Evolutionary conservation across 2,113 vertebrate genomes (phyloP).

Genomic region (Helogale parvula): DNA sequence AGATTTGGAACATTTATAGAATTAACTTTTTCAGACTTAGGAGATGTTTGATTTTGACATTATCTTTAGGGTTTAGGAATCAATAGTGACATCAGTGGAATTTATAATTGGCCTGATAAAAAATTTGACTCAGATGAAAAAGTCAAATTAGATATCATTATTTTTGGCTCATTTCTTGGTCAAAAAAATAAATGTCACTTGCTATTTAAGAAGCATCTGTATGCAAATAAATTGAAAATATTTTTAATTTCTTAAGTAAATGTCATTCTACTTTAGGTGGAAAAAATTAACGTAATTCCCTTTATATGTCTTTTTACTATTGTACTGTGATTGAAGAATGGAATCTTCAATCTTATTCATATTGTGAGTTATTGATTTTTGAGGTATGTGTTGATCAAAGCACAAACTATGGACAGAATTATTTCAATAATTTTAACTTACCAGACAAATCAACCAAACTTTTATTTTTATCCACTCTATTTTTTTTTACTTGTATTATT

Average conservation of each 20-base stretch:
- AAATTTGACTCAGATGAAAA: constrained; percentile 2
- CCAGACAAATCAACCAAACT: neutral
- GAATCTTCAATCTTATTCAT: neutral
- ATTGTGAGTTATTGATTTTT: neutral
- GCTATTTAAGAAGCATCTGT: neutral
- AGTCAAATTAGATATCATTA: neutral
- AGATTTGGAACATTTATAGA: neutral
- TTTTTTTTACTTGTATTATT: neutral
- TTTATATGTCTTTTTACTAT: neutral
- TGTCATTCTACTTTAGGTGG: neutral
- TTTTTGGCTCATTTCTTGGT: neutral
- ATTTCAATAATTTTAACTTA: constrained; percentile 21
- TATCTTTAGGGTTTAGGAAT: neutral
- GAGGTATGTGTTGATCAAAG: neutral
- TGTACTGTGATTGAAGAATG: neutral
- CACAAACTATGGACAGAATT: neutral
- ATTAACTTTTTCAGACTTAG: constrained; percentile 30
- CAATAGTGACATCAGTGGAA: neutral
- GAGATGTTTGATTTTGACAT: neutral
- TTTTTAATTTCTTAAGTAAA: constrained; percentile 21
- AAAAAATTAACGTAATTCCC: neutral
- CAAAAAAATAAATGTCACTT: neutral
- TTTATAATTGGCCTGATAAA: constrained; percentile 33
- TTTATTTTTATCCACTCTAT: neutral
- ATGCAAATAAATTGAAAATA: neutral